Percentiles rank a stretch among this genome's conserved stretches.
Evolutionary conservation across 2,888 invertebrate species (phyloP).

Genomic region (Habrosyne pyritoides): DNA sequence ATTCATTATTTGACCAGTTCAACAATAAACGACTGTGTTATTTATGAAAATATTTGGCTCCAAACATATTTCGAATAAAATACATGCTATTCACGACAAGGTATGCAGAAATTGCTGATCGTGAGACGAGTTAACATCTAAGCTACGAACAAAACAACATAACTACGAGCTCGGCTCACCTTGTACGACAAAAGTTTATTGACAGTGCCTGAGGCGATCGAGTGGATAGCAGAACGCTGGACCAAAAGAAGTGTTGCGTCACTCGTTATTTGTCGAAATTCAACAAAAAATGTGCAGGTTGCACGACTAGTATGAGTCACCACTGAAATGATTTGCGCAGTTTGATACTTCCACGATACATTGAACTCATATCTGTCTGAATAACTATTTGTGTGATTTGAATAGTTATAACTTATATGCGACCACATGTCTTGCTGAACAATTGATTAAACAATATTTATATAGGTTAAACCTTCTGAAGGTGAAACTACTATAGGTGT

Average conservation of each 20-base stretch:
- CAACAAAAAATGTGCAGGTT: slow-evolving; percentile 59
- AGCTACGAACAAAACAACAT: slow-evolving; percentile 58
- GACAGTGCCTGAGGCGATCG: slow-evolving; percentile 71
- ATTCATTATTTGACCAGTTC: slow-evolving; percentile 16
- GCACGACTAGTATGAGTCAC: slow-evolving; percentile 59
- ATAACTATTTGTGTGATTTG: neutral
- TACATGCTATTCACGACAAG: neutral
- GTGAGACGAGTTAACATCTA: slow-evolving; percentile 47
- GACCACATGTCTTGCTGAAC: neutral
- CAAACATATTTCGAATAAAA: neutral
- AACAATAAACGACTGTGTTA: neutral
- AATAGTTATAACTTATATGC: neutral
- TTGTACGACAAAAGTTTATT: slow-evolving; percentile 78
- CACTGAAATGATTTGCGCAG: slow-evolving; percentile 23
- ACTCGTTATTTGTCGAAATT: slow-evolving; percentile 57
- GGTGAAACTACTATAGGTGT: neutral
- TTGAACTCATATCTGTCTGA: slow-evolving; percentile 10
- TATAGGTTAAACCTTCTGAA: neutral
- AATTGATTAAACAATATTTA: slow-evolving; percentile 1
- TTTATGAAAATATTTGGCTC: neutral
- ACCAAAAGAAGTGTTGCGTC: slow-evolving; percentile 69
- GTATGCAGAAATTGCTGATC: slow-evolving; percentile 44
- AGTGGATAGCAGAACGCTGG: slow-evolving; percentile 49
- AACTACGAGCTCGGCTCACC: slow-evolving; percentile 61
- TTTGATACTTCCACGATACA: slow-evolving; percentile 13